Base-by-base conservation (phyloP, 2,113 vertebrate species). In the Dicrurus megarhynchus region DNA sequence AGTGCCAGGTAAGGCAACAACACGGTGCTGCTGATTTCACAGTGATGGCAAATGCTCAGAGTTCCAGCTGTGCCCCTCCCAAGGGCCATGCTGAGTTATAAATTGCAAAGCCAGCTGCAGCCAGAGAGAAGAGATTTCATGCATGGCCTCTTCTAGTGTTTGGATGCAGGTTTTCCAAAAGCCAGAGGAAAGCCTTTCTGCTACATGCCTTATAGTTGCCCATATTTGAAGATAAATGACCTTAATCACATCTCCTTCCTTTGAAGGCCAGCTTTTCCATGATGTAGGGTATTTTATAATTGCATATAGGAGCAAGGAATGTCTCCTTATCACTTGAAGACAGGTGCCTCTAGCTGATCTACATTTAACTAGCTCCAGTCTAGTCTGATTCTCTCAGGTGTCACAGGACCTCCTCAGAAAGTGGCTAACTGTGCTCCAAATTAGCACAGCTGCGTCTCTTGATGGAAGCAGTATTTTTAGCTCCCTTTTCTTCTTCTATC, bases 1-100 rank as follows among this genome's bases (percentile, higher is more conserved):
- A 97, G 50, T 99, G 99, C 98, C 99, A 99, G 99, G 99, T 99
- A 98, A 97, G 97, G 57, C 67, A 84, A 92, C 37, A 77, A 74
- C 47, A 63, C 1, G 0, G 30, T 44, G 59, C 44, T 91, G 65
- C 61, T 93, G 41, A 41, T 83, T 91, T 61, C 78, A 82, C 20
- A 52, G 56, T n/a, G 50, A 70, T 49, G 52, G 39, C 52, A 80
- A 94, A 75, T 35, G 28, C 39, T 42, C 69, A 13, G 46, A 74
- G 26, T 42, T 80, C 49, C 85, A 86, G 35, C 69, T 93, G 49
- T 11, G 22, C 23, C 27, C 6, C 6, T 89, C 53, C 57, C 41
- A 64, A 49, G 42, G 21, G 44, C 64, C 39, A 18, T 27, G 53
- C 30, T 53, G n/a, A 57, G 24, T 46, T 78, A 52, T 14, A 73